Conservation (phyloP, 2,113 vertebrate genomes). For the Syrrhaptes paradoxus region DNA sequence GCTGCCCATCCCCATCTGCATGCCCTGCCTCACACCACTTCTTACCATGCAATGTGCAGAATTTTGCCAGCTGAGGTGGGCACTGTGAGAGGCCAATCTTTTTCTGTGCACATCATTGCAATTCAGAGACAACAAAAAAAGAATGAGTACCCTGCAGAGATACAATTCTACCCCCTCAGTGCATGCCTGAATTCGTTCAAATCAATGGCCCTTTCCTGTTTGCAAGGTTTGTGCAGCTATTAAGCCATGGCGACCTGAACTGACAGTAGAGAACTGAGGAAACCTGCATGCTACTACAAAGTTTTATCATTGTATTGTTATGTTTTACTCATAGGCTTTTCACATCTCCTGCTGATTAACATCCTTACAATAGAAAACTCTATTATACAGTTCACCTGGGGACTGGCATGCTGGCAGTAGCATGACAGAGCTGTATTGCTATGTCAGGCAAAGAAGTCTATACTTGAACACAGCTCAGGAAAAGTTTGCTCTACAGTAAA, state of each 20-base stretch:
- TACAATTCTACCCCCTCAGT: background rate
- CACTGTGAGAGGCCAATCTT: background rate
- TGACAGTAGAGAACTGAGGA: background rate
- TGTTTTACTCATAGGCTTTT: background rate
- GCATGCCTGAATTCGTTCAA: background rate
- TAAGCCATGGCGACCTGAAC: background rate
- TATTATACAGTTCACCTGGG: background rate
- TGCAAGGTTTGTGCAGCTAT: background rate
- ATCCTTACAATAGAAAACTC: background rate
- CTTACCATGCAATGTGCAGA: background rate
- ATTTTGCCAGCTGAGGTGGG: background rate
- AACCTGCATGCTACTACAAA: background rate
- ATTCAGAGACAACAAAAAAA: background rate
- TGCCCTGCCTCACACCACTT: fast-evolving
- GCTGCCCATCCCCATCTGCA: background rate
- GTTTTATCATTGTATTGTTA: background rate
- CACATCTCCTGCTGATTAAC: background rate
- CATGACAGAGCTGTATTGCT: background rate
- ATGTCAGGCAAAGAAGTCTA: fast-evolving
- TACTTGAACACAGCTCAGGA: background rate
- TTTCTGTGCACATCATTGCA: background rate
- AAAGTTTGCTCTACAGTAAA: background rate
- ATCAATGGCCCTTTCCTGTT: background rate
- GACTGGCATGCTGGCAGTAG: background rate
- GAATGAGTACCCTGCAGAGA: background rate